Base-by-base conservation (phyloP, 2,888 invertebrate species). In the Seira musarum region DNA sequence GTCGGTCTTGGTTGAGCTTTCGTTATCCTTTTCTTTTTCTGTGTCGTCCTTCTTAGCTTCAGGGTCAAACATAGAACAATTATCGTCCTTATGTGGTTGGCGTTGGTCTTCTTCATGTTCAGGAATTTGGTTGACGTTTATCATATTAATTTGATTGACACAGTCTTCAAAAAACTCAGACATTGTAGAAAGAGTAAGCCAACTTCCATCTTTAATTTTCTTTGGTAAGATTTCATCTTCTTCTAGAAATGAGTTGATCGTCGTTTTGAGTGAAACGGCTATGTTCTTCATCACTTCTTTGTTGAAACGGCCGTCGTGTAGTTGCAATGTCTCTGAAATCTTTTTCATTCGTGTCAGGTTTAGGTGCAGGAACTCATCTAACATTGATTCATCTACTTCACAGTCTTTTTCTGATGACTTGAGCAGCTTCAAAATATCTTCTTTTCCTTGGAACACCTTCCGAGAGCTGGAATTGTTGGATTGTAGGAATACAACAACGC, bases 161-260 rank as follows among this genome's bases (percentile, higher is more conserved):
- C 13, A n/a, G 6, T 3, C 22, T 25, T 24, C 17, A 2, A 71
- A 1, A 13, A 63, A 61, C 1, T 61, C 61, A 13, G 15, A 19
- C 25, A 71, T 24, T 5, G 30, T 66, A 5, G n/a, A 57, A 2
- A 66, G 15, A 1, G 74, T 74, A 15, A 74, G 22, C 8, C 17
- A 15, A 21, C 35, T 22, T 5, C n/a, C 57, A 15, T n/a, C 15
- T 67, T 13, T 5, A 24, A 46, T 21, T 25, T 6, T 19, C 30
- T 74, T 74, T 15, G 30, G 57, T 2, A 2, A 0, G 2, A 74
- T 30, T 24, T 74, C 74, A 21, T 2, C 1, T 8, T 74, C 74
- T 3, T 65, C 74, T 22, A 21, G 1, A 8, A 60, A 66, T 21
- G 19, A 35, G 10, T 57, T 19, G 2, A 74, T 22, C 2, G 60